These are phyloP conservation scores for Amia ocellicauda DNA, from an alignment of 2,113 vertebrate genomes.

Conservation along the genomic window DNA sequence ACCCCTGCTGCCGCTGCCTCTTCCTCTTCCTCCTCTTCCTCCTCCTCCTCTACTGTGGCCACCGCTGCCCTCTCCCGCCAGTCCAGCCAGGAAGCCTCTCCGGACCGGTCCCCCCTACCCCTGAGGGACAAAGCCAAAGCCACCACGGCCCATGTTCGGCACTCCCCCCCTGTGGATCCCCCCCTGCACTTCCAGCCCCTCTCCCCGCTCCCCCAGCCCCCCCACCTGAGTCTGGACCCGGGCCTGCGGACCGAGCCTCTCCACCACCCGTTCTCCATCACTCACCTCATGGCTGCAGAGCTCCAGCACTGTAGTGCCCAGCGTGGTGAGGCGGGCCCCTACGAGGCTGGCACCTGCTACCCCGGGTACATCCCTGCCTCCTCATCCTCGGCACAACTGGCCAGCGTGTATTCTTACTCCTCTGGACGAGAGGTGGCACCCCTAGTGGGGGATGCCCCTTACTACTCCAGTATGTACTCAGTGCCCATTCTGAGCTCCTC, in stretches of 20 bases:
- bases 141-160: slow-evolving; percentile 38
- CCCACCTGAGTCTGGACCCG: slow-evolving; percentile 82
- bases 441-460: slow-evolving; percentile 20
- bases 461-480: slow-evolving; percentile 35
- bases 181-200: slow-evolving; percentile 33
- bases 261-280: slow-evolving; percentile 98
- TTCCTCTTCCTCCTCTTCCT: slow-evolving; percentile 3
- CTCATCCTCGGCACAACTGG: slow-evolving; percentile 10
- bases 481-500: slow-evolving; percentile 39
- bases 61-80: slow-evolving; percentile 88
- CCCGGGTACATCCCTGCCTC: slow-evolving; percentile 19
- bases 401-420: too few relatives aligned
- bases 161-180: slow-evolving; percentile 21
- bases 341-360: slow-evolving; percentile 26
- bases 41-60: slow-evolving; percentile 55
- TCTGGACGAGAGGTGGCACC: slow-evolving; percentile 23
- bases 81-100: slow-evolving; percentile 74
- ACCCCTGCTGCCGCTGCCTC: too few relatives aligned
- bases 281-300: slow-evolving; percentile 96
- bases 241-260: slow-evolving; percentile 97
- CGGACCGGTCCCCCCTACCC: slow-evolving; percentile 68
- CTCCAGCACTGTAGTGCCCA: slow-evolving; percentile 75
- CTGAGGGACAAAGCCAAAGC: slow-evolving; percentile 80
- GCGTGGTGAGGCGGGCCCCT: slow-evolving; percentile 19
- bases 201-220: slow-evolving; percentile 66